These are phyloP conservation scores for Crocuta crocuta DNA, from an alignment of 2,113 vertebrate genomes.

Conservation along the genomic window DNA sequence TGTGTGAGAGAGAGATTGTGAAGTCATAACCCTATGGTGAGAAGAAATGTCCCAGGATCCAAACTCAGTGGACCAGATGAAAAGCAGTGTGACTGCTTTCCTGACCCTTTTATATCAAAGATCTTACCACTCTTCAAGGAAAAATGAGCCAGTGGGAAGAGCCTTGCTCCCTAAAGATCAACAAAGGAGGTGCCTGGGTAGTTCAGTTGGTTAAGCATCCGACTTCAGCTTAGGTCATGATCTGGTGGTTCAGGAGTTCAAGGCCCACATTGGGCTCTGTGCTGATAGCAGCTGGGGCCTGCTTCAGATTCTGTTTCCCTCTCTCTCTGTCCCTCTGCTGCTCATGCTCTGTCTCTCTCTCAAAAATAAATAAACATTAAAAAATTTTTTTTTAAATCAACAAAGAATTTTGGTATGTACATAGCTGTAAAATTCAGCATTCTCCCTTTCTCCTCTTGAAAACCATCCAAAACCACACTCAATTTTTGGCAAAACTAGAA, in stretches of 20 bases:
- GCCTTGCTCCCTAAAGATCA: background rate
- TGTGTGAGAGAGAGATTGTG: background rate
- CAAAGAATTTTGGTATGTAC: background rate
- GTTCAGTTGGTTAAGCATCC: too few relatives aligned
- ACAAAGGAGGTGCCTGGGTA: background rate
- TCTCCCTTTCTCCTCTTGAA: constrained; percentile 25
- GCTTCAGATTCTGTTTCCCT: too few relatives aligned
- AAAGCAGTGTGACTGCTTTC: background rate
- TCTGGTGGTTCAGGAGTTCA: too few relatives aligned
- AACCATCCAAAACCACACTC: constrained; percentile 54
- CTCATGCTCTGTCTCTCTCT: too few relatives aligned
- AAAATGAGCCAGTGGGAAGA: background rate
- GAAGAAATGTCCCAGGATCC: background rate
- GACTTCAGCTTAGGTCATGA: too few relatives aligned
- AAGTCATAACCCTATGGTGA: background rate
- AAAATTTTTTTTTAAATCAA: background rate
- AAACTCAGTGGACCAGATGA: background rate
- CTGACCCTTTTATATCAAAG: background rate
- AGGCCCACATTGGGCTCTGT: too few relatives aligned
- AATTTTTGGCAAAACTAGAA: constrained; percentile 52
- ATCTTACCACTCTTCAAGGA: background rate
- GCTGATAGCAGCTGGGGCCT: too few relatives aligned
- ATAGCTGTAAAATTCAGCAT: background rate
- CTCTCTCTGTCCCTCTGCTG: too few relatives aligned
- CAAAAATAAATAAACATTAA: background rate